A percentile compares a stretch with the other conserved stretches of the same genome.
Conservation (phyloP, 2,888 invertebrate genomes). For the Bruchidius siliquastri region DNA sequence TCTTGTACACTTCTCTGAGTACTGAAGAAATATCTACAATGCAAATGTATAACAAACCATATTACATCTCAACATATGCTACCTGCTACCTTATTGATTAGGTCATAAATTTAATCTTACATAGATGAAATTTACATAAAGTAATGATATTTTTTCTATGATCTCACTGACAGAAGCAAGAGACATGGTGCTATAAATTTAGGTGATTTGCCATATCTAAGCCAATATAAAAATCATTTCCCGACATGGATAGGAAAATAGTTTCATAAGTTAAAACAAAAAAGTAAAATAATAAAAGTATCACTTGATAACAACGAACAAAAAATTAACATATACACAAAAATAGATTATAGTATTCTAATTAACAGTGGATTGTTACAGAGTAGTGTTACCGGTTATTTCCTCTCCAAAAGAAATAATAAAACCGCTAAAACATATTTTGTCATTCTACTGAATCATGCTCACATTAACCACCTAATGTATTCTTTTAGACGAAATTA, state of each 20-base stretch:
- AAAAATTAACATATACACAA: slow-evolving; percentile 43
- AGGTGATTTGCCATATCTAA: slow-evolving; percentile 25
- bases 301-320: slow-evolving; percentile 46
- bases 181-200: slow-evolving; percentile 28
- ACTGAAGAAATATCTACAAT: no score
- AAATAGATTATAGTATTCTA: slow-evolving; percentile 12
- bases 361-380: neutral
- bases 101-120: no score
- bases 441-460: no score
- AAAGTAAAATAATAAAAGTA: slow-evolving; percentile 42
- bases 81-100: no score
- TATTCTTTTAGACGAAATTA: no score
- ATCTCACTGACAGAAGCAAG: slow-evolving; percentile 42
- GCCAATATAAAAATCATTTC: slow-evolving; percentile 33
- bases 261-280: slow-evolving; percentile 41
- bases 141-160: slow-evolving; percentile 12
- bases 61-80: no score
- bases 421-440: no score
- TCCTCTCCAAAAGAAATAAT: neutral
- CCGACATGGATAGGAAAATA: slow-evolving; percentile 25
- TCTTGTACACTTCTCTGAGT: no score
- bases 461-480: no score
- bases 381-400: neutral
- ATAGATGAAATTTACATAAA: neutral
- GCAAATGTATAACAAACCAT: no score